Percentiles rank a stretch among this genome's conserved stretches.
These are phyloP conservation scores for Schizothorax lantsangensis DNA, from an alignment of 2,797 vertebrate species.

Conservation along the genomic window DNA sequence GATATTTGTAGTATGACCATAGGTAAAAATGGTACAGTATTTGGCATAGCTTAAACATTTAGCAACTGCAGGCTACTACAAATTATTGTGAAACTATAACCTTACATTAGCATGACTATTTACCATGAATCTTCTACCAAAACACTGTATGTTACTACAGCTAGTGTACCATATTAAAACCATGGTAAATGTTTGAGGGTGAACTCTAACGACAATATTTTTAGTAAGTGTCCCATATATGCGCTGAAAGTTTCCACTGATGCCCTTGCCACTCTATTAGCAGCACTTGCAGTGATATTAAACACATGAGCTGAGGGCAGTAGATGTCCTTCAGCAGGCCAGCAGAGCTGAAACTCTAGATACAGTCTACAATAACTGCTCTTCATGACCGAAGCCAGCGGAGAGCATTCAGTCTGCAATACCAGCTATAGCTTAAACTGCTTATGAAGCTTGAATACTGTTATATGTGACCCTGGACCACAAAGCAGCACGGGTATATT, in stretches of 20 bases:
- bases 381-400: not conserved
- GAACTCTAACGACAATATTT: not conserved
- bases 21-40: not conserved
- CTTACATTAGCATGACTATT: not conserved
- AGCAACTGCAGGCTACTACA: not conserved
- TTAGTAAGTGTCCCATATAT: not conserved
- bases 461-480: not conserved
- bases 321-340: not conserved
- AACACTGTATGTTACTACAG: not conserved
- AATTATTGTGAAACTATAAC: not conserved
- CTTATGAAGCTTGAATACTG: not conserved
- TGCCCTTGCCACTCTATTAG: not conserved
- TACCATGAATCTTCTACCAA: not conserved
- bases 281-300: not conserved
- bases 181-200: not conserved
- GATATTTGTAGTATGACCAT: not conserved
- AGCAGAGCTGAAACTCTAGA: conserved; percentile 8
- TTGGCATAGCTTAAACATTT: not conserved
- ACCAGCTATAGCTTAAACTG: not conserved
- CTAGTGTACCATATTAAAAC: not conserved
- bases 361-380: not conserved
- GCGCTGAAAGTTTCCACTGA: not conserved
- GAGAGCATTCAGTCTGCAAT: not conserved
- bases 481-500: not conserved
- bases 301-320: conserved; percentile 15